Evolutionary conservation across 2,797 vertebrate species (phyloP).

Genomic region (Prunella strophiata): DNA sequence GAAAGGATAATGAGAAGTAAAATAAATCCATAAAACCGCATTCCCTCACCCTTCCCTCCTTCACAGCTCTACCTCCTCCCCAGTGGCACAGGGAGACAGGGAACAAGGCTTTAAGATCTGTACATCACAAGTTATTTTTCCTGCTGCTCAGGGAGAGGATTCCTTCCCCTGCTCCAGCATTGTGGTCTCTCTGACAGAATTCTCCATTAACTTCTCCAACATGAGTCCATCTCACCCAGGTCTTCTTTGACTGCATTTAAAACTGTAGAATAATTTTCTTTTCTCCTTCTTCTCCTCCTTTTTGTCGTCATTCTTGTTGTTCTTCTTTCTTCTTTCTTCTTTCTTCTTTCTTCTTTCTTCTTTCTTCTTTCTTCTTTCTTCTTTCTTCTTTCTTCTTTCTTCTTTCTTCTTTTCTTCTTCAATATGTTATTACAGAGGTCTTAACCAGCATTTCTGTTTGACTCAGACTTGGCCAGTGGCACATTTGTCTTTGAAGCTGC

Average conservation of each 20-base stretch:
- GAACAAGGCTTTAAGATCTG: too few relatives aligned
- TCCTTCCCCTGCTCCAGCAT: not conserved
- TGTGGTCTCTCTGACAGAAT: not conserved
- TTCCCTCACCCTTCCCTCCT: not conserved
- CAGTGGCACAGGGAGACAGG: not conserved
- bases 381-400: not conserved
- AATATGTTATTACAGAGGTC: not conserved
- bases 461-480: not conserved
- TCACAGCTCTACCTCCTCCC: not conserved
- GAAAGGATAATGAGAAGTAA: not conserved
- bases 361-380: not conserved
- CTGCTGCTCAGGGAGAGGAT: not conserved
- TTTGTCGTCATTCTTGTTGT: not conserved
- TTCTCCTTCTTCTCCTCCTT: too few relatives aligned
- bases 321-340: not conserved
- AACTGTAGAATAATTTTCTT: not conserved
- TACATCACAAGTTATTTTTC: not conserved
- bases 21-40: not conserved
- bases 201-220: not conserved
- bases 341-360: not conserved
- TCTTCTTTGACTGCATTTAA: not conserved
- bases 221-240: too few relatives aligned
- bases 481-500: not conserved
- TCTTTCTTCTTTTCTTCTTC: not conserved
- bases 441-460: not conserved